phyloP scores from a whole-genome alignment of 2,797 vertebrate genomes.

The Choloepus didactylus region DNA sequence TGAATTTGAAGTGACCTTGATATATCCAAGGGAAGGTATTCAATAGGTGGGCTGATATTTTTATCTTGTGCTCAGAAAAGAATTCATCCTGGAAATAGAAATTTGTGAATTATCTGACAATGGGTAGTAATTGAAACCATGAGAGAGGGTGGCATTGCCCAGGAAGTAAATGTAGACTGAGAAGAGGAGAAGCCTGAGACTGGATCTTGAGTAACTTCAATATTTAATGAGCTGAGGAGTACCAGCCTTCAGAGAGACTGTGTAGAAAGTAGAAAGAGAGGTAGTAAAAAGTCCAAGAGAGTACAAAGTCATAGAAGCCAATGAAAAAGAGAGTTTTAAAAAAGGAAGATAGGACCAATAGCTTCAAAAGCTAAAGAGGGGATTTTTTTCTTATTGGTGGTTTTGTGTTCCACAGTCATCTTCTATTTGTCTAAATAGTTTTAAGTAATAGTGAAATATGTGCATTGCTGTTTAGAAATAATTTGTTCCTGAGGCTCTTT shows the following conservation, averaged over 20 bases:
- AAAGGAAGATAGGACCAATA: background rate
- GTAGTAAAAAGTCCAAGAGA: background rate
- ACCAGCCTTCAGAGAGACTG: background rate
- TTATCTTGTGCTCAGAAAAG: background rate
- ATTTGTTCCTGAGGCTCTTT: constrained; percentile 5
- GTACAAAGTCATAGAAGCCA: background rate
- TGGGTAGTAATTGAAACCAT: background rate
- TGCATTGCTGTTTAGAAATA: background rate
- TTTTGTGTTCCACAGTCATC: fast-evolving
- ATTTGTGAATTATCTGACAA: background rate
- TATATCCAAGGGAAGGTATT: background rate
- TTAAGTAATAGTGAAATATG: background rate
- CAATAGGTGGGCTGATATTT: background rate
- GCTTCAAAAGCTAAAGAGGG: background rate
- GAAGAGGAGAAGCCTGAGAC: background rate
- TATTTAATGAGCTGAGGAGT: background rate
- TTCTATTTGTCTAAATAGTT: background rate
- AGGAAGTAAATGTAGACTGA: background rate
- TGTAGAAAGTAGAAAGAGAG: background rate
- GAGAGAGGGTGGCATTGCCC: background rate
- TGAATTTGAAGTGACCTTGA: background rate
- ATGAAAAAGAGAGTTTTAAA: background rate
- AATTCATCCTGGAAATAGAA: background rate
- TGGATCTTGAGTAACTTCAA: background rate
- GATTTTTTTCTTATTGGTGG: background rate